Percentiles rank a stretch among this genome's conserved stretches.
These are phyloP conservation scores for Bergia sp. DNA, from an alignment of 92 coral and sea anemone genomes.

Conservation along the genomic window DNA sequence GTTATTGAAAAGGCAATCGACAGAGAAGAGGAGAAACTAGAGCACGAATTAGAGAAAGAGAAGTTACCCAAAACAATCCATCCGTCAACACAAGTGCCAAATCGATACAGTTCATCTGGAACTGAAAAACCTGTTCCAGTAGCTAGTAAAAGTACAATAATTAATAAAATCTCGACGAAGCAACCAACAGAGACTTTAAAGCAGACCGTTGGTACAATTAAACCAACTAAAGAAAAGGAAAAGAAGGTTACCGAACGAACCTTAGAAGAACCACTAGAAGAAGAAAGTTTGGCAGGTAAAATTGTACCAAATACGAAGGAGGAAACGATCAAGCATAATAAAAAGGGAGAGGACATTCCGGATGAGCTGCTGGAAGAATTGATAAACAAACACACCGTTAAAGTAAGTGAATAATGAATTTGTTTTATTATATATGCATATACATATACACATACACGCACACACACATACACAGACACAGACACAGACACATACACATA, in stretches of 20 bases:
- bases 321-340: not conserved
- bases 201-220: not conserved
- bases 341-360: not conserved
- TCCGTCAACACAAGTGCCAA: not conserved
- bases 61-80: not conserved
- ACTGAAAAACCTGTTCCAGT: not conserved
- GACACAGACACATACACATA: too few species aligned
- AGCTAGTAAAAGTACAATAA: not conserved
- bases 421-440: not conserved
- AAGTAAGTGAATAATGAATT: conserved; percentile 59
- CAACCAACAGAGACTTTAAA: not conserved
- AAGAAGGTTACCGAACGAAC: not conserved
- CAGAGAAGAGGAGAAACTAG: conserved; percentile 33
- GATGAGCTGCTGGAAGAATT: not conserved
- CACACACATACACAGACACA: too few species aligned
- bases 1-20: not conserved
- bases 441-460: too few species aligned
- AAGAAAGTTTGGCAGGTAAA: not conserved
- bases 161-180: not conserved
- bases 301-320: not conserved
- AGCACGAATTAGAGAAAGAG: not conserved
- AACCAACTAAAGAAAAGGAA: not conserved
- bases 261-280: not conserved
- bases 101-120: not conserved
- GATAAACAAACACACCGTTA: conserved; percentile 68